Conservation (phyloP, 2,113 vertebrate species). For the Tympanuchus pallidicinctus region DNA sequence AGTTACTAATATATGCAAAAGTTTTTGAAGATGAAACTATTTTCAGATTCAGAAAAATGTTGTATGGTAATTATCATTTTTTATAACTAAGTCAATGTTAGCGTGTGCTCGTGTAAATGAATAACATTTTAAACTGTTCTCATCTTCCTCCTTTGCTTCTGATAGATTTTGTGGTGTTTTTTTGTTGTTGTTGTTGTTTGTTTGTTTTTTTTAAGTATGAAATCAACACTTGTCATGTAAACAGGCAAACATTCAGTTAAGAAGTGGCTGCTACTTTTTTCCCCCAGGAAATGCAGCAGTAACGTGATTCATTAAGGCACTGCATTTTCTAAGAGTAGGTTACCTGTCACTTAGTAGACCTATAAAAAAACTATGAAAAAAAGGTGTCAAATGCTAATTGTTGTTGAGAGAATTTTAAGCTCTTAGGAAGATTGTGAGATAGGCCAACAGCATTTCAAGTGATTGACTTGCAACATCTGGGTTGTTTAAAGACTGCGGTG, state of each 20-base stretch:
- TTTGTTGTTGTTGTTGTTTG: neutral
- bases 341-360: conserved; percentile 19
- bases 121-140: neutral
- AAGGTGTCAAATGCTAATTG: neutral
- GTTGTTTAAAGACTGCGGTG: neutral
- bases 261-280: conserved; percentile 43
- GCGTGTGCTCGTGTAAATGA: neutral
- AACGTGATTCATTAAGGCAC: conserved; percentile 47
- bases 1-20: neutral
- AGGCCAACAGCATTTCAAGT: neutral
- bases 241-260: conserved; percentile 25
- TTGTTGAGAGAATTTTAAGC: neutral
- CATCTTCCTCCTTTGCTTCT: neutral
- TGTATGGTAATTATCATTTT: neutral
- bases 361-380: neutral
- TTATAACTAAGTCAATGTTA: neutral
- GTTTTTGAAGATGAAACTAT: neutral
- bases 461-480: neutral
- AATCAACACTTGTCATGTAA: neutral
- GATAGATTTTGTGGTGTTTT: neutral
- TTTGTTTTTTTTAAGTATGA: neutral
- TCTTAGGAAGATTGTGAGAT: neutral
- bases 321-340: conserved; percentile 29
- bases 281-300: conserved; percentile 45
- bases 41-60: neutral